These are phyloP conservation scores for Leucania comma DNA, from an alignment of 2,888 invertebrate genomes.

Conservation along the genomic window DNA sequence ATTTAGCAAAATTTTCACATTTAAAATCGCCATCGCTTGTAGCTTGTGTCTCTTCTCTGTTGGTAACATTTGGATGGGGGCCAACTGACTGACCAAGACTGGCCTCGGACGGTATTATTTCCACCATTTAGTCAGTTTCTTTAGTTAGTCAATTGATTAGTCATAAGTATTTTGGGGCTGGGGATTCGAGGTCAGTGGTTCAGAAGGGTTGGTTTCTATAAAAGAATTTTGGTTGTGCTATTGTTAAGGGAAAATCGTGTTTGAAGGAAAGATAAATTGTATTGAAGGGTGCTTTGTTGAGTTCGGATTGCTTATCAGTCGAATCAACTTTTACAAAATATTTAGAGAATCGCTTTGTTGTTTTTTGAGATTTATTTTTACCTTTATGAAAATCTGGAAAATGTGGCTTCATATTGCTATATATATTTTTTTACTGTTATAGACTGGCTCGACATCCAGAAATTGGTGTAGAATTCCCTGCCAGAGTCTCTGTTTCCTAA, in stretches of 20 bases:
- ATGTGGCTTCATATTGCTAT: too few species aligned
- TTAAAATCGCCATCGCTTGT: conserved; percentile 46
- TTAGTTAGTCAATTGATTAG: conserved; percentile 73
- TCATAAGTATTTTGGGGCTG: conserved; percentile 70
- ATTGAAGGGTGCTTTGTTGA: conserved; percentile 2
- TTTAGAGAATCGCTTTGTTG: background rate
- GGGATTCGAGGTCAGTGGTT: conserved; percentile 53
- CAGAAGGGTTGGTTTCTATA: conserved; percentile 48
- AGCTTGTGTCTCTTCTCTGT: conserved; percentile 30
- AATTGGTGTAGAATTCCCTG: too few species aligned
- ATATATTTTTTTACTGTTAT: too few species aligned
- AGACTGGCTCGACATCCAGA: too few species aligned
- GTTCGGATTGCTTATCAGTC: background rate
- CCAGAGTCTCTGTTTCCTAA: too few species aligned
- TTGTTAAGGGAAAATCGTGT: conserved; percentile 23
- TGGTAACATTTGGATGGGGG: conserved; percentile 60
- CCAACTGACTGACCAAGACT: conserved; percentile 64
- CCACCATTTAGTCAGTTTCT: conserved; percentile 69
- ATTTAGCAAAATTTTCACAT: conserved; percentile 12
- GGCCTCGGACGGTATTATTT: conserved; percentile 68
- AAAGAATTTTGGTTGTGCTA: conserved; percentile 29
- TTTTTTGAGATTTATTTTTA: background rate
- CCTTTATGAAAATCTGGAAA: too few species aligned
- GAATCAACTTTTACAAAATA: background rate
- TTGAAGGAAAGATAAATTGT: conserved; percentile 12